Percentiles rank a stretch among this genome's conserved stretches.
phyloP scores from a whole-genome alignment of 1,140 invertebrate genomes.

The Lutraria rhynchaena region DNA sequence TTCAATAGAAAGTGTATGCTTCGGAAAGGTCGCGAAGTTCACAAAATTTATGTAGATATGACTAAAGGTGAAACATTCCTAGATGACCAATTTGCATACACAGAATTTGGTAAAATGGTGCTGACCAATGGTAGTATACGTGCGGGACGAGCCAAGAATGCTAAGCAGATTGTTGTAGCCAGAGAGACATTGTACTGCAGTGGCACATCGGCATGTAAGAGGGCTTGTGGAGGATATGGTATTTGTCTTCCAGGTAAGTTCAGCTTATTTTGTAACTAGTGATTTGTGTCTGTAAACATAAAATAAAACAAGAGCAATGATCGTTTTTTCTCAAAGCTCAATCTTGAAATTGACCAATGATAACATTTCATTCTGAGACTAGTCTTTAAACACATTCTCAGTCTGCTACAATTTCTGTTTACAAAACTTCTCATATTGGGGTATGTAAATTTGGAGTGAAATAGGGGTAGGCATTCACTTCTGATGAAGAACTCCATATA shows the following conservation, averaged over 20 bases:
- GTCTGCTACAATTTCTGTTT: no score
- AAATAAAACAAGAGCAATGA: no score
- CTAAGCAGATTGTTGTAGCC: constrained; percentile 78
- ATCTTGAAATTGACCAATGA: no score
- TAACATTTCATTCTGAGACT: no score
- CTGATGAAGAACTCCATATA: no score
- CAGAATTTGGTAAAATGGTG: constrained; percentile 78
- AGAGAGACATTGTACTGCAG: constrained; percentile 77
- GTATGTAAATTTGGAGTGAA: no score
- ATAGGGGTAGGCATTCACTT: no score
- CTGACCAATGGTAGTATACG: constrained; percentile 76
- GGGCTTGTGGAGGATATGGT: constrained; percentile 77
- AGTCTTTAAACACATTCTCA: no score
- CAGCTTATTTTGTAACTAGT: no score
- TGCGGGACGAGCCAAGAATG: constrained; percentile 76
- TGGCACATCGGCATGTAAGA: constrained; percentile 74
- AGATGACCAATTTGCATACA: constrained; percentile 77
- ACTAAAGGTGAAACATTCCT: constrained; percentile 77
- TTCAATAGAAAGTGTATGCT: constrained; percentile 78
- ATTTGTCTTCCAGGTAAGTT: constrained; percentile 74
- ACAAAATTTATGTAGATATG: constrained; percentile 78
- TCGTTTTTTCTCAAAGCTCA: no score
- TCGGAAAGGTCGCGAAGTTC: constrained; percentile 77
- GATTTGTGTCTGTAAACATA: no score
- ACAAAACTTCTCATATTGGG: no score